phyloP scores from a whole-genome alignment of 2,888 invertebrate genomes.

The Ceriagrion tenellum region DNA sequence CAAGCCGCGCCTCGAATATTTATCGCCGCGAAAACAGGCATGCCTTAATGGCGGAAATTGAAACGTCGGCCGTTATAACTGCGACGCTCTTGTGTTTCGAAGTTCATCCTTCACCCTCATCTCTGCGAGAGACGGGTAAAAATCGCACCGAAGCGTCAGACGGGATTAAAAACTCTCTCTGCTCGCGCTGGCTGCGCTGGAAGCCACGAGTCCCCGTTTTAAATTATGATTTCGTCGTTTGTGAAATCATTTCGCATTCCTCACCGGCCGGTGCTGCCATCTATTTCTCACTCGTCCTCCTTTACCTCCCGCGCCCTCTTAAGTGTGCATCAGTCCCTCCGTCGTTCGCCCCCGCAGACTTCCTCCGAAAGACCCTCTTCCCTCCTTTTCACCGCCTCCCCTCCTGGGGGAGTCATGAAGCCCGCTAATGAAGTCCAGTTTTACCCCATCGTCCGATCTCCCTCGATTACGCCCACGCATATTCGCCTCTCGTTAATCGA shows the following conservation, averaged over 20 bases:
- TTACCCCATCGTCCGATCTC: constrained; percentile 10
- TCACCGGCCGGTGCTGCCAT: not conserved
- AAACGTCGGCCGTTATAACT: not conserved
- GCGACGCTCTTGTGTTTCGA: not conserved
- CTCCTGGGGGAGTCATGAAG: not conserved
- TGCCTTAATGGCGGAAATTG: constrained; percentile 3
- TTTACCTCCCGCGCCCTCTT: not conserved
- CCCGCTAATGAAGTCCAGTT: constrained; percentile 32
- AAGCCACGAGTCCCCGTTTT: not conserved
- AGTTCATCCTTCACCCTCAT: not conserved
- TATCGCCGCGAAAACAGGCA: not conserved
- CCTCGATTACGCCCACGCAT: constrained; percentile 39
- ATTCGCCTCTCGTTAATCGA: constrained; percentile 59
- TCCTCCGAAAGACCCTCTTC: not conserved
- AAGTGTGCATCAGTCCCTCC: not conserved
- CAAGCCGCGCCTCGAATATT: not conserved
- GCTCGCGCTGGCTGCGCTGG: not conserved
- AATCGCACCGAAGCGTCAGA: not conserved
- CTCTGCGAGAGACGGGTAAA: not conserved
- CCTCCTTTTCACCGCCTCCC: not conserved
- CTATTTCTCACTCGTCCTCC: not conserved
- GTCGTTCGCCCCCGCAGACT: not conserved
- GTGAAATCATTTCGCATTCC: constrained; percentile 36
- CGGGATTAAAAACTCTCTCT: not conserved
- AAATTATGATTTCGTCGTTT: constrained; percentile 39